Percentiles rank a stretch among this genome's conserved stretches.
phyloP scores from a whole-genome alignment of 2,888 invertebrate species.

The Trissolcus brochymenae region DNA sequence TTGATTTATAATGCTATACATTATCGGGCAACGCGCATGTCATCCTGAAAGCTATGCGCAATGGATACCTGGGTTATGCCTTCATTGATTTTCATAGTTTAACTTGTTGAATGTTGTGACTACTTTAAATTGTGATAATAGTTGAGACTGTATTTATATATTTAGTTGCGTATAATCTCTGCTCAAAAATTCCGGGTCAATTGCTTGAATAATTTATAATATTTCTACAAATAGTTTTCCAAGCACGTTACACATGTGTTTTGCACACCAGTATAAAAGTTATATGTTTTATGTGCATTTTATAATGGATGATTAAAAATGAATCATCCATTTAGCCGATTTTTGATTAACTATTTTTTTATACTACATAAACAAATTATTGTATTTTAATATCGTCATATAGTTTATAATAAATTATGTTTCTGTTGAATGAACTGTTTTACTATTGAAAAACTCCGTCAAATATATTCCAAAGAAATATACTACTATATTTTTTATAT shows the following conservation, averaged over 20 bases:
- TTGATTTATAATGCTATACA: slow-evolving; percentile 31
- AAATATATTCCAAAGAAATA: too few species aligned
- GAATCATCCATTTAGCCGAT: too few species aligned
- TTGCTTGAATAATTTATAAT: slow-evolving; percentile 4
- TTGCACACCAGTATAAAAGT: too few species aligned
- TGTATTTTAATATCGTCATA: too few species aligned
- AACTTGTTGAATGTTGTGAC: slow-evolving; percentile 49
- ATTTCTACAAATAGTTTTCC: slow-evolving; percentile 1
- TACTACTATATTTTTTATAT: too few species aligned
- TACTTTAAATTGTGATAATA: slow-evolving; percentile 25
- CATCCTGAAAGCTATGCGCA: slow-evolving; percentile 43
- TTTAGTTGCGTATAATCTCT: slow-evolving; percentile 3
- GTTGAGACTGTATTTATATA: slow-evolving; percentile 17
- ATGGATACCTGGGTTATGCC: slow-evolving; percentile 29
- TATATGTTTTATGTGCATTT: too few species aligned
- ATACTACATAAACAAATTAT: too few species aligned
- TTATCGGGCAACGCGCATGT: slow-evolving; percentile 35
- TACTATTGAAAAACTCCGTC: too few species aligned
- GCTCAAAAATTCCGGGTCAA: slow-evolving; percentile 6
- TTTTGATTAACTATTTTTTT: too few species aligned
- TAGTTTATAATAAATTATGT: too few species aligned
- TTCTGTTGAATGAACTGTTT: too few species aligned
- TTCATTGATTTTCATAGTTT: slow-evolving; percentile 49
- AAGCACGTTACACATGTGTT: not conserved
- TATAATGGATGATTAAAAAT: too few species aligned